Percentiles rank a stretch among this genome's conserved stretches.
phyloP scores from a whole-genome alignment of 2,888 invertebrate genomes.

The Gymnoscelis rufifasciata region DNA sequence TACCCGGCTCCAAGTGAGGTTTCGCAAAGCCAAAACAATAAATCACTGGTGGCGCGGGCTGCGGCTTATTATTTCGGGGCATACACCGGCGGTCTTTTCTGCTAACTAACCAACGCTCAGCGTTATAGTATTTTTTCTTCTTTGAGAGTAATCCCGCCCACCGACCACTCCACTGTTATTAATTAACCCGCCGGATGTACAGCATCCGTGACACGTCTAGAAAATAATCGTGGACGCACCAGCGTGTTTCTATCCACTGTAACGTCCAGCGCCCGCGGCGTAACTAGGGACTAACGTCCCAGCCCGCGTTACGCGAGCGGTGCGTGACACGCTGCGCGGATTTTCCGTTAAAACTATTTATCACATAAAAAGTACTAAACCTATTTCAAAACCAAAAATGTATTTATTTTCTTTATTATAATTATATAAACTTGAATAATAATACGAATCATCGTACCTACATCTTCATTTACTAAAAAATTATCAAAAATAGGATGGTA shows the following conservation, averaged over 20 bases:
- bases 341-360: too few species aligned
- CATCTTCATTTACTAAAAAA: too few species aligned
- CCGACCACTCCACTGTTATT: constrained; percentile 55
- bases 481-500: too few species aligned
- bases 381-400: too few species aligned
- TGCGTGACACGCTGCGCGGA: too few species aligned
- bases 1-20: constrained; percentile 69
- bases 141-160: constrained; percentile 36
- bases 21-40: constrained; percentile 73
- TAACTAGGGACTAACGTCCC: too few species aligned
- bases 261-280: too few species aligned
- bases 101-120: constrained; percentile 62
- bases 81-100: constrained; percentile 56
- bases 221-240: constrained; percentile 45
- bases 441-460: too few species aligned
- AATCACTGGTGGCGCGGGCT: constrained; percentile 64
- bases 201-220: constrained; percentile 48
- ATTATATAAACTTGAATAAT: too few species aligned
- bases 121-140: constrained; percentile 59
- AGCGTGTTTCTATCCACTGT: constrained; percentile 31
- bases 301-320: too few species aligned
- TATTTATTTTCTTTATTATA: too few species aligned
- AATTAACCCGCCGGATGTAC: constrained; percentile 57
- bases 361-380: too few species aligned
- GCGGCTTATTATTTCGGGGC: constrained; percentile 70